Evolutionary conservation across 1,140 invertebrate species (phyloP), one percentile per base, ranked within the genome.

Genomic region (Bombus picipes): DNA sequence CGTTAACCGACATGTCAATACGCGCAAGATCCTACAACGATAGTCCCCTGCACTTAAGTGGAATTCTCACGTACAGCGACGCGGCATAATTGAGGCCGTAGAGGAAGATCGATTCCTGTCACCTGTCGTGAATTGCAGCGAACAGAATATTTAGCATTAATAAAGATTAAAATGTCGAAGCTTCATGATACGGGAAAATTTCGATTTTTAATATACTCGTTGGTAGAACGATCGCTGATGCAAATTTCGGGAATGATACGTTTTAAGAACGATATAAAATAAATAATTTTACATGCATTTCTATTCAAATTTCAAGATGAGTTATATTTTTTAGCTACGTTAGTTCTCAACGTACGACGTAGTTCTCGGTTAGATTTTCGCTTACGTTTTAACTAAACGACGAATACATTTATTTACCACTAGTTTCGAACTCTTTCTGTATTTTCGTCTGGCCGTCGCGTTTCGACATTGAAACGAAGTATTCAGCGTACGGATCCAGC

Each of bases 391-490:
- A 12, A 13, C 28, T n/a, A n/a, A 62, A n/a, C 28, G 18, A 53
- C 18, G 47, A 22, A 2, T 22, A 22, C 6, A 5, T 53, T 53
- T 22, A 22, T 53, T 53, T 22, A 53, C 1, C 47, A 22, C 18
- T 22, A 22, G 18, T 53, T 0, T 18, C 18, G 1, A 22, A 22
- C 18, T 53, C 18, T 53, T 53, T 8, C 47, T 22, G 5, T 22
- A 53, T 53, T 53, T 53, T 53, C 18, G 47, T 22, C 47, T 53
- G 5, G 5, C 5, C 5, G 47, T 53, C 47, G 18, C 1, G 47
- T 53, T 53, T 53, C 5, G 18, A 22, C 47, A 83, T 89, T 85
- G 81, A 87, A 89, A 89, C 87, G 89, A 90, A 89, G 83, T 81
- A 89, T 90, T 18, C 47, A 2, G 18, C 47, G 47, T 53, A 53